phyloP scores from a whole-genome alignment of 2,797 vertebrate genomes.

The Peromyscus aztecus region DNA sequence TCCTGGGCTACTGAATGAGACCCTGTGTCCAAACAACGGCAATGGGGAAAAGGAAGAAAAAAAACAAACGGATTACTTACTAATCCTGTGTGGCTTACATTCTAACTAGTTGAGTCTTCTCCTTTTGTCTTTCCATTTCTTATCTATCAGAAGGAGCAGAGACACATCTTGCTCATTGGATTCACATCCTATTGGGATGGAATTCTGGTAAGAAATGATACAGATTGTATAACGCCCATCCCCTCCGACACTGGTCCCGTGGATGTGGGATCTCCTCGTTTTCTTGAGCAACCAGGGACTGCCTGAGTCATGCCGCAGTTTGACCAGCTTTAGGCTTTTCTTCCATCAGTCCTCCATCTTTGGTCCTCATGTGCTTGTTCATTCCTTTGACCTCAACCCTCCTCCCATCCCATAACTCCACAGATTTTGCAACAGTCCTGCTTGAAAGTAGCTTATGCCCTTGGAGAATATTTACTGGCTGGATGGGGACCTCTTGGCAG shows the following conservation, averaged over 20 bases:
- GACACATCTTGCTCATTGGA: neutral
- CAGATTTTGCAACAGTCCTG: fast-evolving
- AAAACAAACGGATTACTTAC: neutral
- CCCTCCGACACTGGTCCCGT: neutral
- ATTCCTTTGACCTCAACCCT: neutral
- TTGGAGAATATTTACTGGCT: neutral
- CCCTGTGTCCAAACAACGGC: neutral
- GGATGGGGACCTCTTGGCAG: neutral
- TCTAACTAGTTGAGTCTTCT: neutral
- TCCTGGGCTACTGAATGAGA: neutral
- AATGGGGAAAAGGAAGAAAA: neutral
- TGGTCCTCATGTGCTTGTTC: neutral
- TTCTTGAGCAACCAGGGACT: neutral
- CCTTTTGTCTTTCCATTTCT: neutral
- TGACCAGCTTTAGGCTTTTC: neutral
- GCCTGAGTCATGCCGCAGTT: neutral
- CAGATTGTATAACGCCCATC: neutral
- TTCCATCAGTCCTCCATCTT: neutral
- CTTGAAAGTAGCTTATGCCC: neutral
- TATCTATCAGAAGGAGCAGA: neutral
- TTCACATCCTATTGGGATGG: neutral
- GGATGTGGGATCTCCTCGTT: neutral
- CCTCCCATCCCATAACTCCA: neutral
- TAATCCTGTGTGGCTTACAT: neutral
- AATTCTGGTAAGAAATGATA: neutral